These are phyloP conservation scores for Scartelaos histophorus DNA, from an alignment of 2,113 vertebrate genomes.

Conservation along the genomic window DNA sequence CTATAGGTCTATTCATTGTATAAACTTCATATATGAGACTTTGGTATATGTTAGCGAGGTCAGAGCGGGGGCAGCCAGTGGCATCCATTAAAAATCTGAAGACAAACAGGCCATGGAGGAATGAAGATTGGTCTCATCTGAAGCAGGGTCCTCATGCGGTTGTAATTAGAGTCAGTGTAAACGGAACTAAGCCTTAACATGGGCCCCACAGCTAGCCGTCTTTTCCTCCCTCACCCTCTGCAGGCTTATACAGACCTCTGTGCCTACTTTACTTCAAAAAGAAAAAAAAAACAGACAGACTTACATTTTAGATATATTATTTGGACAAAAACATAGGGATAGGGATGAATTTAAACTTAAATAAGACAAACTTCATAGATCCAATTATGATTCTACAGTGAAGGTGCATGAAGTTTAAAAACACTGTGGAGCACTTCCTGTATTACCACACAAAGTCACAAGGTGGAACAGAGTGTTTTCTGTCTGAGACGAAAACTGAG, in stretches of 20 bases:
- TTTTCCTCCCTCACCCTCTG: slow-evolving; percentile 47
- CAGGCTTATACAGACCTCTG: background rate
- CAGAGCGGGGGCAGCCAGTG: slow-evolving; percentile 47
- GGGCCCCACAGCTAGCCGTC: slow-evolving; percentile 64
- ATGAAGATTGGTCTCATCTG: slow-evolving; percentile 66
- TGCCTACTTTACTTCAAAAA: slow-evolving; percentile 6
- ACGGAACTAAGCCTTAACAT: slow-evolving; percentile 71
- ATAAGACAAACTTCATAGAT: too few species aligned
- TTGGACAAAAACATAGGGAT: too few species aligned
- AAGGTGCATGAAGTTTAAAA: too few species aligned
- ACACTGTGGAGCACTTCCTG: too few species aligned
- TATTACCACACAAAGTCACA: too few species aligned
- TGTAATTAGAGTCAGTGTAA: slow-evolving; percentile 77
- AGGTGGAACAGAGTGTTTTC: too few species aligned
- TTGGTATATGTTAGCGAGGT: slow-evolving; percentile 21
- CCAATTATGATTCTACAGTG: too few species aligned
- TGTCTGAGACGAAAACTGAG: too few species aligned
- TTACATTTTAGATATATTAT: slow-evolving; percentile 11
- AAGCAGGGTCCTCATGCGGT: slow-evolving; percentile 70
- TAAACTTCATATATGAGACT: slow-evolving; percentile 1
- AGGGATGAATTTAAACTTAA: too few species aligned
- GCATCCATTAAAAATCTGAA: slow-evolving; percentile 66
- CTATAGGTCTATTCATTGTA: background rate
- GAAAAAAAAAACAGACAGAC: slow-evolving; percentile 22
- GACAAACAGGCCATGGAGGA: slow-evolving; percentile 63